A percentile compares a stretch with the other conserved stretches of the same genome.
phyloP scores from a whole-genome alignment of 2,797 vertebrate genomes.

The Cryptoblepharus egeriae region DNA sequence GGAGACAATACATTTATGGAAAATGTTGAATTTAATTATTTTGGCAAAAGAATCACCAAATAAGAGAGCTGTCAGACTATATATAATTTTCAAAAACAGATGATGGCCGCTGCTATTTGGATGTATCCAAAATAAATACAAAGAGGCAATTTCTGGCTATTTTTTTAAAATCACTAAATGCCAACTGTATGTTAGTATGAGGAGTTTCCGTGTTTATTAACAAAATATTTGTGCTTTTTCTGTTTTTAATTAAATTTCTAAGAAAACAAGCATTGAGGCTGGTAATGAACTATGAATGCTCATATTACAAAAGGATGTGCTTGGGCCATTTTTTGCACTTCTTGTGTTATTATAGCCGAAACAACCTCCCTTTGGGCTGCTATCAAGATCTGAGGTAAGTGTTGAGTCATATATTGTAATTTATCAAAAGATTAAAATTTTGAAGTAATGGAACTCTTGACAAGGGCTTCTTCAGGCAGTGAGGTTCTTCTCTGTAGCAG shows the following conservation, averaged over 20 bases:
- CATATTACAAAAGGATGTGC: constrained; percentile 4
- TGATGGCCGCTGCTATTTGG: background rate
- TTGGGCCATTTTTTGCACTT: background rate
- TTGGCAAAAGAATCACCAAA: constrained; percentile 23
- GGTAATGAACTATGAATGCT: background rate
- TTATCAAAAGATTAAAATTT: background rate
- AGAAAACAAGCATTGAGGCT: constrained; percentile 9
- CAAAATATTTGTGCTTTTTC: constrained; percentile 22
- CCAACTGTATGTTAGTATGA: constrained; percentile 35
- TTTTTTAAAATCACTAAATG: background rate
- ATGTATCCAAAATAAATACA: constrained; percentile 15
- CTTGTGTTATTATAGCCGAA: background rate
- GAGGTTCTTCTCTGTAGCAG: too few species aligned
- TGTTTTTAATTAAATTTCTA: constrained; percentile 25
- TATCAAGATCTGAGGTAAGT: background rate
- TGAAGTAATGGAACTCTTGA: background rate
- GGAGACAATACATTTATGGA: constrained; percentile 17
- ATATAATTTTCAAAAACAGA: constrained; percentile 25
- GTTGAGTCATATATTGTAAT: background rate
- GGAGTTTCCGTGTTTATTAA: constrained; percentile 33
- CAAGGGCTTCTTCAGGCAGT: background rate
- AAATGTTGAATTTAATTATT: background rate
- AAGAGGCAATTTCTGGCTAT: background rate
- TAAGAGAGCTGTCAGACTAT: background rate
- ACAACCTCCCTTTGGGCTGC: background rate